phyloP scores from a whole-genome alignment of 2,113 vertebrate species.

The Ellobius talpinus region DNA sequence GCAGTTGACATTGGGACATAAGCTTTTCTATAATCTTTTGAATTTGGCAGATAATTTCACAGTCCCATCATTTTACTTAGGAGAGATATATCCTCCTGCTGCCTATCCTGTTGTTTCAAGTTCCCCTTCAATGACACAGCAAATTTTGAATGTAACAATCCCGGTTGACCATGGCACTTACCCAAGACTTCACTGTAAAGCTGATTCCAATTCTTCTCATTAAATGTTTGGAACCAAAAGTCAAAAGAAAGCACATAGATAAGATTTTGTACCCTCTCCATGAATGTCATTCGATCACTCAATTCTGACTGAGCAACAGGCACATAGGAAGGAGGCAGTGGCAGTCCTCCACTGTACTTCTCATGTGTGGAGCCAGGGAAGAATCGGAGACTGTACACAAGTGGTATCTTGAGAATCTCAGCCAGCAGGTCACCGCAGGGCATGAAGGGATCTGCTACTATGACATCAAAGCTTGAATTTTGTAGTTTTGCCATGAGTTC shows the following conservation, averaged over 20 bases:
- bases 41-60: not conserved
- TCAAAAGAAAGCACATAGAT: not conserved
- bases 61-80: not conserved
- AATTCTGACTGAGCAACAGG: constrained; percentile 68
- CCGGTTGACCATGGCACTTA: not conserved
- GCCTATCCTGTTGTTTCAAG: not conserved
- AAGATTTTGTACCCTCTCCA: not conserved
- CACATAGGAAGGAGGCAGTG: constrained; percentile 84
- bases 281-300: constrained; percentile 86
- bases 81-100: not conserved
- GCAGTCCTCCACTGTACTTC: constrained; percentile 78
- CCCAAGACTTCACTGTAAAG: not conserved
- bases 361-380: constrained; percentile 78
- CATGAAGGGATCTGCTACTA: not conserved
- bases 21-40: not conserved
- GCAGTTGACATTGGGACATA: not conserved
- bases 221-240: not conserved
- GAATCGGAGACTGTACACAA: constrained; percentile 82
- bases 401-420: constrained; percentile 82
- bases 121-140: not conserved
- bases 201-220: not conserved
- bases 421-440: constrained; percentile 40
- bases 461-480: not conserved
- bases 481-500: constrained; percentile 58
- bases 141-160: not conserved